A percentile compares a stretch with the other conserved stretches of the same genome.
phyloP scores from a whole-genome alignment of 2,113 vertebrate species.

The Origma solitaria region DNA sequence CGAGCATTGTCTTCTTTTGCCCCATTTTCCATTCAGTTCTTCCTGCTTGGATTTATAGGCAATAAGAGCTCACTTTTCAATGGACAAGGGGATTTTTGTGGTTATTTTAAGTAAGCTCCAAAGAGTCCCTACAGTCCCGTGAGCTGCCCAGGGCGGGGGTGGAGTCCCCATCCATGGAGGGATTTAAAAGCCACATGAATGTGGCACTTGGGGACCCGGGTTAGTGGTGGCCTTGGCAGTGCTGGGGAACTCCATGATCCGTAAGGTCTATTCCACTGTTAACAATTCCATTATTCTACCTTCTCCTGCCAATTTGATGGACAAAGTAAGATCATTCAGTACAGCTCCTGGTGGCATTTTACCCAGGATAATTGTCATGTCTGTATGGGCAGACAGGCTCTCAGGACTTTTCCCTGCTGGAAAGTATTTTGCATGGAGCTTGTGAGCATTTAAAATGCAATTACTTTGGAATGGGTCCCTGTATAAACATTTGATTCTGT shows the following conservation, averaged over 20 bases:
- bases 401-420: neutral
- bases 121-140: neutral
- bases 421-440: neutral
- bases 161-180: neutral
- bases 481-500: neutral
- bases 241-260: neutral
- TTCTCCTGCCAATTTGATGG: neutral
- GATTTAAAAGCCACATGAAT: neutral
- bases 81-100: neutral
- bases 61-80: fast-evolving
- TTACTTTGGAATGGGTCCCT: neutral
- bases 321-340: neutral
- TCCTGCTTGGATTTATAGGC: neutral
- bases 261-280: neutral
- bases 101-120: neutral
- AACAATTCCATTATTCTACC: neutral
- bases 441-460: neutral
- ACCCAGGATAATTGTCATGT: neutral
- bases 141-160: neutral
- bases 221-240: neutral
- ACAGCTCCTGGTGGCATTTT: neutral
- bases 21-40: neutral
- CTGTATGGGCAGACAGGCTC: neutral
- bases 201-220: neutral
- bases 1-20: fast-evolving